Evolutionary conservation across 2,888 invertebrate species (phyloP), one percentile per base, ranked within the genome.

Genomic region (Phorcus lineatus): DNA sequence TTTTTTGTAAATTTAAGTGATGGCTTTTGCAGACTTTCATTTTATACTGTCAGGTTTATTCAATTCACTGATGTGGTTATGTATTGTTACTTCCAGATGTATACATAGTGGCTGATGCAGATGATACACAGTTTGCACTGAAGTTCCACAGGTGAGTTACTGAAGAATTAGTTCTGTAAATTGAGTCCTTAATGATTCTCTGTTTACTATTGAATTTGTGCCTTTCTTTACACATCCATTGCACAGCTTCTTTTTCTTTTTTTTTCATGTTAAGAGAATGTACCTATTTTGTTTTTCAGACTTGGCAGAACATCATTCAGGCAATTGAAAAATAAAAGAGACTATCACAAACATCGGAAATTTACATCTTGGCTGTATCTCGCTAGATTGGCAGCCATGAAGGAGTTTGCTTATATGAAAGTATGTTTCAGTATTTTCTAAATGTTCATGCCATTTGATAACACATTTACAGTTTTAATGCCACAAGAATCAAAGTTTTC

Each of bases 401-500:
- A 98, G 86, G 99, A 99, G 94, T 99, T 96, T 94, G 97, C 98
- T 0, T 99, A 98, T 92, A 97, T 99, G 97, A 97, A 97, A 93
- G 93, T 93, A 85, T 80, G 47, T 47, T 36, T 4, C 7, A 36
- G 7, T 4, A 4, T 36, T 36, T 36, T 36, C 7, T 36, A 36
- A 36, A 36, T 36, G 7, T 36, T 7, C 7, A 36, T 36, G 36
- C 7, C 2, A 4, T 36, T 2, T 36, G 2, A 36, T 36, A 36
- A 7, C 7, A 36, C 36, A 36, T 4, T 36, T 36, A 4, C 4
- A 36, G 7, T 4, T 2, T 36, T 36, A 4, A 36, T 36, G 36
- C 36, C 2, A 2, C 36, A 36, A 36, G 2, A 4, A 36, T 36
- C 7, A 36, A 36, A 36, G 36, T 36, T 36, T 36, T n/a, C n/a